Base-by-base conservation (phyloP, 2,113 vertebrate species). In the Halichoeres trimaculatus region DNA sequence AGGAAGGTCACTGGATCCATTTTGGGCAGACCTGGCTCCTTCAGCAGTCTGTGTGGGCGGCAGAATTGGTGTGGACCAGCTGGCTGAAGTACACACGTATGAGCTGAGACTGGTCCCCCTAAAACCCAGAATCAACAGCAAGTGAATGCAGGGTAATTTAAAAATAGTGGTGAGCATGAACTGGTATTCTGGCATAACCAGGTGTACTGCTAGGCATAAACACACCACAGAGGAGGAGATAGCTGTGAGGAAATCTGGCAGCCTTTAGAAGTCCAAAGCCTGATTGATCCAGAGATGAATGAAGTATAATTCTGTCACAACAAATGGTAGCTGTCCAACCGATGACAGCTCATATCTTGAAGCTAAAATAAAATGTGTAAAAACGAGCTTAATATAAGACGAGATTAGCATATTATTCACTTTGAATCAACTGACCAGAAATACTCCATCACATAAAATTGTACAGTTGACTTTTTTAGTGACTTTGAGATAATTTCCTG, bases 81-180 rank as follows among this genome's bases (percentile, higher is more conserved):
- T 82, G 78, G 75, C 52, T 36, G 10, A 1, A 69, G 62, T 75
- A 85, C 61, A 84, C 67, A 61, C 59, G 52, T 55, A 84, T 57
- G 40, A 76, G 56, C 52, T 30, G 19, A 66, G 63, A 70, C 59
- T 26, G 67, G 48, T 72, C 67, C 70, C 10, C 40, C 56, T 48
- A 65, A 72, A 75, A 70, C 73, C 36, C 57, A 48, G 58, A 40
- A 65, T 75, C 73, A 80, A 77, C 48, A 36, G 35, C 23, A 69
- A 53, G 56, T 62, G 51, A 83, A 61, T 48, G 41, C 26, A 67
- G 73, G 38, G 10, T 38, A 24, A 74, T 66, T 69, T 26, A 65
- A 60, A 57, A 72, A 72, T 30, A 68, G 26, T 38, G 60, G 13
- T 43, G 30, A 54, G 35, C 35, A 65, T 63, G 78, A 24, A 30